Evolutionary conservation across 2,888 invertebrate species (phyloP).

Genomic region (Cryptocephalus moraei): DNA sequence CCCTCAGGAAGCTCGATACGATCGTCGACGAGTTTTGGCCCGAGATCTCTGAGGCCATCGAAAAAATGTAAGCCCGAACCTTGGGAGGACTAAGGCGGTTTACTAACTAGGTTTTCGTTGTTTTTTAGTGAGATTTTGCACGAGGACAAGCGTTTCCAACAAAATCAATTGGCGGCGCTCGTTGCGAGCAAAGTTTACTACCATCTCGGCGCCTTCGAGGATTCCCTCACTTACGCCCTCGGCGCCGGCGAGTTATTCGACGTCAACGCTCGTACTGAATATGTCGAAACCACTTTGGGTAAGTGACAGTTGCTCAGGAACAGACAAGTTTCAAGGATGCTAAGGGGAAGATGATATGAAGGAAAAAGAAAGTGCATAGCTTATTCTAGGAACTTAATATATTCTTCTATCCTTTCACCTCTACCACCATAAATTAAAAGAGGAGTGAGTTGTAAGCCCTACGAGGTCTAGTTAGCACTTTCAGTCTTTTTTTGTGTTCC

Average conservation of each 20-base stretch:
- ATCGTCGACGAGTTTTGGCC: slow-evolving; percentile 99
- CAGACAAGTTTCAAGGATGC: too few relatives aligned
- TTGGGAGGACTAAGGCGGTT: too few relatives aligned
- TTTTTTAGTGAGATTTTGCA: slow-evolving; percentile 75
- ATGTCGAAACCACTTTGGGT: slow-evolving; percentile 91
- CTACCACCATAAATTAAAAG: too few relatives aligned
- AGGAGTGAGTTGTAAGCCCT: too few relatives aligned
- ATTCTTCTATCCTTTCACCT: too few relatives aligned
- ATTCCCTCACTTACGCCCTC: slow-evolving; percentile 93
- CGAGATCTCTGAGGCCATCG: slow-evolving; percentile 95
- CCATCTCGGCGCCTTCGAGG: slow-evolving; percentile 93
- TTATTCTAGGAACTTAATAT: too few relatives aligned
- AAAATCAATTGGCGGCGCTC: slow-evolving; percentile 88
- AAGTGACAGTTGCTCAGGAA: slow-evolving; percentile 14
- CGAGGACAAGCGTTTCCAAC: slow-evolving; percentile 80
- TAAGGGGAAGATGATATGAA: too few relatives aligned
- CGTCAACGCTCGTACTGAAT: slow-evolving; percentile 87
- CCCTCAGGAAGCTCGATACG: slow-evolving; percentile 81
- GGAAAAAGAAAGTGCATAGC: too few relatives aligned
- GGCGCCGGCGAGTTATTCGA: slow-evolving; percentile 93
- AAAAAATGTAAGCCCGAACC: slow-evolving; percentile 66
- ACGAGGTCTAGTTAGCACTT: too few relatives aligned
- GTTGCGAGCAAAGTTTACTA: slow-evolving; percentile 98
- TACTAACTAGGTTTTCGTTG: not conserved
- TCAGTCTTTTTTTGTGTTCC: too few relatives aligned